These are phyloP conservation scores for Allobates femoralis DNA, from an alignment of 2,797 vertebrate species.

Conservation along the genomic window DNA sequence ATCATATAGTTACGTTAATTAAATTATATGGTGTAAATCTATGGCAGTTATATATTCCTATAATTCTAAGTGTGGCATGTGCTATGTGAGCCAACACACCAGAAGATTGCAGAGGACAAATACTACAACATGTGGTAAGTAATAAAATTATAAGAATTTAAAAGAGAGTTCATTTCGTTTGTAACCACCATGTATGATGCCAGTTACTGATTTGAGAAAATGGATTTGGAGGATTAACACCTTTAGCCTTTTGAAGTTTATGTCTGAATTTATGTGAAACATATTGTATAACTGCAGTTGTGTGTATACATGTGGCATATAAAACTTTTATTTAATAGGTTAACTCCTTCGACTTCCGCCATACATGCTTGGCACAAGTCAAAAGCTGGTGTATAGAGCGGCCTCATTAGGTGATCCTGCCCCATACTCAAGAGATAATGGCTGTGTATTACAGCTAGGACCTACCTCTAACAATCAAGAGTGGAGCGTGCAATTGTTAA, in stretches of 20 bases:
- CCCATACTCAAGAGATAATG: no score
- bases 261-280: neutral
- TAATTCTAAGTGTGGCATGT: slow-evolving; percentile 39
- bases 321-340: neutral
- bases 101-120: neutral
- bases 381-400: no score
- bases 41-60: neutral
- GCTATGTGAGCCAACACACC: slow-evolving; percentile 21
- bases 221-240: slow-evolving; percentile 14
- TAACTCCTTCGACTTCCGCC: no score
- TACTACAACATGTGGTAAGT: slow-evolving; percentile 4
- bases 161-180: neutral
- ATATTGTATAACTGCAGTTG: slow-evolving; percentile 3
- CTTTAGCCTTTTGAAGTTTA: slow-evolving; percentile 14
- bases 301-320: neutral
- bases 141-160: slow-evolving; percentile 22
- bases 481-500: no score
- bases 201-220: slow-evolving; percentile 15
- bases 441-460: no score
- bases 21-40: slow-evolving; percentile 39
- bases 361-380: no score
- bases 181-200: slow-evolving; percentile 18
- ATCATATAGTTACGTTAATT: neutral
- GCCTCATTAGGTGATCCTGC: no score
- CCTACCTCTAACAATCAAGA: no score